Evolutionary conservation across 2,888 invertebrate genomes (phyloP).

Genomic region (Phyto melanocephala): DNA sequence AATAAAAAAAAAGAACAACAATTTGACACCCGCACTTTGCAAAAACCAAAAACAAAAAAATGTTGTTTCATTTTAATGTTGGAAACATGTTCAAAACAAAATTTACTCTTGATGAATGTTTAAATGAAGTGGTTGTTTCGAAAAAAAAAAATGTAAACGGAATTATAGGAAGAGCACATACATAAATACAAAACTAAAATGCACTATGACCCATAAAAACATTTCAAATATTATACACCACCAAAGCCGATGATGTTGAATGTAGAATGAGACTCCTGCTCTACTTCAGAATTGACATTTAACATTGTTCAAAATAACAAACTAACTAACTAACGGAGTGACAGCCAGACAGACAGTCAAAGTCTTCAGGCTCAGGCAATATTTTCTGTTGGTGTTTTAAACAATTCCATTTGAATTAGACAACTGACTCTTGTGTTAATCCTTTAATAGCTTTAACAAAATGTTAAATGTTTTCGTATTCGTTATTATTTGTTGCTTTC

Average conservation of each 20-base stretch:
- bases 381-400: neutral
- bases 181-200: conserved; percentile 32
- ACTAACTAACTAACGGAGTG: conserved; percentile 10
- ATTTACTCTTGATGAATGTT: conserved; percentile 50
- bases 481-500: neutral
- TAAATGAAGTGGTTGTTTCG: conserved; percentile 50
- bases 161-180: conserved; percentile 20
- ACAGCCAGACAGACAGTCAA: conserved; percentile 1
- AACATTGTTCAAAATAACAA: conserved; percentile 36
- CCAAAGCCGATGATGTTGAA: conserved; percentile 13
- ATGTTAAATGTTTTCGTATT: conserved; percentile 59
- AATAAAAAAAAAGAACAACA: conserved; percentile 24
- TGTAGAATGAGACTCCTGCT: conserved; percentile 17
- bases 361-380: neutral
- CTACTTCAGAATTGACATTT: conserved; percentile 41
- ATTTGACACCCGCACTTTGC: conserved; percentile 59
- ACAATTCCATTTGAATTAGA: conserved; percentile 49
- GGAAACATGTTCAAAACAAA: conserved; percentile 54
- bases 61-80: conserved; percentile 57
- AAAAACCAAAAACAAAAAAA: conserved; percentile 45
- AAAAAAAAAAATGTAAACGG: neutral
- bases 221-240: conserved; percentile 37
- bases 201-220: conserved; percentile 58
- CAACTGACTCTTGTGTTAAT: conserved; percentile 66
- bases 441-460: conserved; percentile 67